These are phyloP conservation scores for Drosophila obscura DNA, from an alignment of 1,140 invertebrate genomes.

Conservation along the genomic window DNA sequence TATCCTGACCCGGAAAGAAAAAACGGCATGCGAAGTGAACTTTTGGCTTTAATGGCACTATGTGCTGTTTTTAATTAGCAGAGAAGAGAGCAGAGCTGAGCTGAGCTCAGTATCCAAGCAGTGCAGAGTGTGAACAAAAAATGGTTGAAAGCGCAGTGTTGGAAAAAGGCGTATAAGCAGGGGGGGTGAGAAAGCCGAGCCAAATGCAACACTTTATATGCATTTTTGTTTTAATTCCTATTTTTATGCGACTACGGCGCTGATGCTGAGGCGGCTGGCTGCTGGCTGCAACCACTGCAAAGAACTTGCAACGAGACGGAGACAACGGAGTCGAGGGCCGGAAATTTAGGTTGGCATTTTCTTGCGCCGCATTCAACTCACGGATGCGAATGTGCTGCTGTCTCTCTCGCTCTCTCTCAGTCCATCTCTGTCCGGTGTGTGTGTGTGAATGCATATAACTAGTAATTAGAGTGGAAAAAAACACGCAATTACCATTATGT, in stretches of 20 bases:
- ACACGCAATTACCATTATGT: constrained; percentile 81
- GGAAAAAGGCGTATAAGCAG: constrained; percentile 9
- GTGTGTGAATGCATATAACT: constrained; percentile 58
- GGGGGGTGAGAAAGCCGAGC: constrained; percentile 30
- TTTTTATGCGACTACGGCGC: constrained; percentile 63
- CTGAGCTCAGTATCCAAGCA: neutral
- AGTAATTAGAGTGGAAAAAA: constrained; percentile 79
- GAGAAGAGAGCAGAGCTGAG: constrained; percentile 1
- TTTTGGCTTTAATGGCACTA: constrained; percentile 78
- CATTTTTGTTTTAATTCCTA: constrained; percentile 79
- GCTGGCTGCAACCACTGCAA: constrained; percentile 23
- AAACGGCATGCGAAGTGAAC: constrained; percentile 50
- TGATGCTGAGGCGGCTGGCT: no score
- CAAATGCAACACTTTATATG: constrained; percentile 82
- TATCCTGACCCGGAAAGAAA: constrained; percentile 38
- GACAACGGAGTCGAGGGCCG: constrained; percentile 32
- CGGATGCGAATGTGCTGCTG: constrained; percentile 22
- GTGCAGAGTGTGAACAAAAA: constrained; percentile 13
- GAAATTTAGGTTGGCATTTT: constrained; percentile 77
- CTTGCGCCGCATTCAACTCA: constrained; percentile 53
- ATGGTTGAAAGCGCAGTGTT: no score
- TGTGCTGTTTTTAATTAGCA: constrained; percentile 79
- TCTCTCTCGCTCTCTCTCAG: neutral
- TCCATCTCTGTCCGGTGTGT: neutral
- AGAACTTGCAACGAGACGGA: constrained; percentile 7